Percentiles rank a stretch among this genome's conserved stretches.
Evolutionary conservation across 1,140 invertebrate species (phyloP).

Genomic region (Diabrotica virgifera): DNA sequence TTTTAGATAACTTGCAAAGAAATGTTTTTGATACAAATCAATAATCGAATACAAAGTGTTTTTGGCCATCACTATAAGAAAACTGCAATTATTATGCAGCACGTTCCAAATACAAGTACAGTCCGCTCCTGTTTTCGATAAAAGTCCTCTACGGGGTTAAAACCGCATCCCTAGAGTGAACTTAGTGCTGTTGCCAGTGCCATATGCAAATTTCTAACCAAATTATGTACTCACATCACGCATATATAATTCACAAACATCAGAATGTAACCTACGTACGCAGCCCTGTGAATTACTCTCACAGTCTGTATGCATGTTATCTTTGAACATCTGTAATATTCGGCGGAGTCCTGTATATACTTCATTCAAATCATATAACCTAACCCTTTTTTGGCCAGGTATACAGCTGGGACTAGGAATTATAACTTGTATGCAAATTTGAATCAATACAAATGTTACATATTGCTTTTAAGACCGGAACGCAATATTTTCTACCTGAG

Average conservation of each 20-base stretch:
- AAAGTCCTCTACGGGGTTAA: constrained; percentile 1
- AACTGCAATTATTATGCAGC: no score
- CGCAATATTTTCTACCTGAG: not conserved
- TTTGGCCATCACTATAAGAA: no score
- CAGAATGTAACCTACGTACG: not conserved
- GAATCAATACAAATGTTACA: not conserved
- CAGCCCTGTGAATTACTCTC: not conserved
- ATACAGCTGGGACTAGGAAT: constrained; percentile 1
- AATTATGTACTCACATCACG: constrained; percentile 2
- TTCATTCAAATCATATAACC: constrained; percentile 3
- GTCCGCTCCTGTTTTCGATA: constrained; percentile 1
- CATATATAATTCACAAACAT: not conserved
- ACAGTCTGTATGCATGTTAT: not conserved
- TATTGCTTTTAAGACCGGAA: constrained; percentile 1
- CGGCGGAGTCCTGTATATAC: constrained; percentile 1
- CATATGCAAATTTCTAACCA: constrained; percentile 2
- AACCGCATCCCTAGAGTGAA: not conserved
- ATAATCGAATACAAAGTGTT: no score
- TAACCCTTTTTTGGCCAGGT: constrained; percentile 1
- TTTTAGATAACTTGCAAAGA: no score
- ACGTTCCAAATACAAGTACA: not conserved
- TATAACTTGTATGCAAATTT: constrained; percentile 1
- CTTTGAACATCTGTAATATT: constrained; percentile 3
- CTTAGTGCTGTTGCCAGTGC: constrained; percentile 1
- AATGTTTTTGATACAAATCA: no score